Evolutionary conservation across 2,888 invertebrate species (phyloP).

Genomic region (Chironomus tentans): DNA sequence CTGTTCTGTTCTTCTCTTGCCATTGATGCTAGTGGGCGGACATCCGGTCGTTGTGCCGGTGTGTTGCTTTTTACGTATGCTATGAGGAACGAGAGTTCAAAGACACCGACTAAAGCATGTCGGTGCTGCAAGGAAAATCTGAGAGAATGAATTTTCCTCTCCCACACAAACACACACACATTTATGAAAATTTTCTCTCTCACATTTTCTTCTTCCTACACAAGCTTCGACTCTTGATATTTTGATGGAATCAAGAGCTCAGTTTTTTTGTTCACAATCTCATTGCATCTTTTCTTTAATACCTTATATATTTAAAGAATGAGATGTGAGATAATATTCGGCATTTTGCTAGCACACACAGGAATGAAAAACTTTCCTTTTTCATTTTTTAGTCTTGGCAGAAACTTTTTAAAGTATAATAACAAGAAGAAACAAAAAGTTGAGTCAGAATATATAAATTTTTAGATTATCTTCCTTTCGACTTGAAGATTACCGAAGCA

Average conservation of each 20-base stretch:
- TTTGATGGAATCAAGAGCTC: no score
- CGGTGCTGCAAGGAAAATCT: background rate
- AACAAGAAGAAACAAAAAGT: background rate
- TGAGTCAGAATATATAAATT: slow-evolving; percentile 14
- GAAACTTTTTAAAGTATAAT: slow-evolving; percentile 1
- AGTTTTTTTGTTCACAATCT: no score
- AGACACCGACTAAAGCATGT: background rate
- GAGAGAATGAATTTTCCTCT: background rate
- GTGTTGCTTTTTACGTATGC: background rate
- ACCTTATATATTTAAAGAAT: no score
- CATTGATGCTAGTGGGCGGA: slow-evolving; percentile 4
- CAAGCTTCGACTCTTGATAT: no score
- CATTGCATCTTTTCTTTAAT: no score
- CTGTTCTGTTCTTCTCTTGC: background rate
- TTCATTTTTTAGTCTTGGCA: background rate
- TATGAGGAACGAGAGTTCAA: background rate
- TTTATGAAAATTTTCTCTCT: background rate
- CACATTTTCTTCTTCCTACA: background rate
- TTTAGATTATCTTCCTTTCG: background rate
- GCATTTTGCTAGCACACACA: background rate
- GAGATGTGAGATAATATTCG: background rate
- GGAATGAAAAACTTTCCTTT: slow-evolving; percentile 1
- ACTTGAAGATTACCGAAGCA: no score
- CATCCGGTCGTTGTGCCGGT: background rate
- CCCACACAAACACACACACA: background rate